A percentile compares a stretch with the other conserved stretches of the same genome.
phyloP scores from a whole-genome alignment of 2,888 invertebrate genomes.

The Heliconius ethilla region DNA sequence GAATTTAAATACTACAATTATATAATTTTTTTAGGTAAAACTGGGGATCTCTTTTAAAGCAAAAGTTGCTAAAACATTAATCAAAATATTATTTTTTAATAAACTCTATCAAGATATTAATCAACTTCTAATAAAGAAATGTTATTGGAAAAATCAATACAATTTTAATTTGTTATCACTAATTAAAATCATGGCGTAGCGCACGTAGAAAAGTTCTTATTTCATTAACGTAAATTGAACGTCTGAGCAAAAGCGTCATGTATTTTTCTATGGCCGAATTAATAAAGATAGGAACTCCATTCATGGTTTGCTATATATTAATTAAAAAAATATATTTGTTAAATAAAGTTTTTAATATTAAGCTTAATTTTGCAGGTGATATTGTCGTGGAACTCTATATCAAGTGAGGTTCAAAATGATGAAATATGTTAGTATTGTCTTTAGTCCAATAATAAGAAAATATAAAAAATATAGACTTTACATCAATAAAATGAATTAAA shows the following conservation, averaged over 20 bases:
- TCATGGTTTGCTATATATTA: constrained; percentile 50
- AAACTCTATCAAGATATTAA: neutral
- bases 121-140: constrained; percentile 46
- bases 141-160: constrained; percentile 48
- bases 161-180: constrained; percentile 31
- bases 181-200: constrained; percentile 64
- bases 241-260: constrained; percentile 32
- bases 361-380: constrained; percentile 47
- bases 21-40: too few species aligned
- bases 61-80: neutral
- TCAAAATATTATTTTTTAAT: neutral
- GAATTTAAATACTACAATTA: neutral
- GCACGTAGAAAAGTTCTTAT: constrained; percentile 32
- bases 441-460: neutral
- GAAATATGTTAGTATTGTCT: constrained; percentile 53
- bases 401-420: constrained; percentile 49
- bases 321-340: neutral
- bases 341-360: neutral
- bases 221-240: constrained; percentile 21
- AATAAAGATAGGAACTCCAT: constrained; percentile 52
- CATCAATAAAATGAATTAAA: neutral
- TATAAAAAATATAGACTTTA: neutral
- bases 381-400: constrained; percentile 46
- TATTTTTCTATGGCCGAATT: constrained; percentile 36
- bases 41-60: neutral